Conservation (phyloP, 1,140 invertebrate species). For the Chironomus tepperi region DNA sequence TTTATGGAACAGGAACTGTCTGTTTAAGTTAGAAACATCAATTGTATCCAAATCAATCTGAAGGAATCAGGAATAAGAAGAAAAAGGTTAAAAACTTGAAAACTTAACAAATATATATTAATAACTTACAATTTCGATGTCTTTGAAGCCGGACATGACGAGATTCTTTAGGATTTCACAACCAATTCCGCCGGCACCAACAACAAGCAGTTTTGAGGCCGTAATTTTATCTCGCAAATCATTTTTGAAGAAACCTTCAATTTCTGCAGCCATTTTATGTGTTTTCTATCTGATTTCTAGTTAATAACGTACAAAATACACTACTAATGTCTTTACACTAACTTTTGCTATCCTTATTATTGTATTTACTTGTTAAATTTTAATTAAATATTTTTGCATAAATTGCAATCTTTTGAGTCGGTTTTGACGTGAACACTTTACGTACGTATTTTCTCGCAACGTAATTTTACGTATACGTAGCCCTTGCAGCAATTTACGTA, state of each 20-base stretch:
- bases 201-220: conserved; percentile 62
- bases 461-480: too few species aligned
- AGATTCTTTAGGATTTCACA: conserved; percentile 98
- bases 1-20: conserved; percentile 96
- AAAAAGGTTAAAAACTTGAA: conserved; percentile 6
- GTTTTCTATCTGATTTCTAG: too few species aligned
- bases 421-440: too few species aligned
- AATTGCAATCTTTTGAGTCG: too few species aligned
- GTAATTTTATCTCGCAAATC: conserved; percentile 48
- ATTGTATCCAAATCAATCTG: conserved; percentile 99
- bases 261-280: conserved; percentile 50
- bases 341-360: too few species aligned
- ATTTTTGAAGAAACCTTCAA: conserved; percentile 52
- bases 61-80: conserved; percentile 36
- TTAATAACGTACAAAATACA: too few species aligned
- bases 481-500: too few species aligned
- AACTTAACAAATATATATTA: not conserved
- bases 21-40: conserved; percentile 98
- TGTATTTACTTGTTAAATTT: too few species aligned
- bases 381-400: too few species aligned
- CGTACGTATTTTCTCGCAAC: too few species aligned
- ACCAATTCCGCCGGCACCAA: conserved; percentile 98
- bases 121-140: conserved; percentile 87
- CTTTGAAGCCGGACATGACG: conserved; percentile 83
- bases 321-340: too few species aligned